Evolutionary conservation across 1,140 invertebrate species (phyloP).

Genomic region (Metopolophium dirhodum): DNA sequence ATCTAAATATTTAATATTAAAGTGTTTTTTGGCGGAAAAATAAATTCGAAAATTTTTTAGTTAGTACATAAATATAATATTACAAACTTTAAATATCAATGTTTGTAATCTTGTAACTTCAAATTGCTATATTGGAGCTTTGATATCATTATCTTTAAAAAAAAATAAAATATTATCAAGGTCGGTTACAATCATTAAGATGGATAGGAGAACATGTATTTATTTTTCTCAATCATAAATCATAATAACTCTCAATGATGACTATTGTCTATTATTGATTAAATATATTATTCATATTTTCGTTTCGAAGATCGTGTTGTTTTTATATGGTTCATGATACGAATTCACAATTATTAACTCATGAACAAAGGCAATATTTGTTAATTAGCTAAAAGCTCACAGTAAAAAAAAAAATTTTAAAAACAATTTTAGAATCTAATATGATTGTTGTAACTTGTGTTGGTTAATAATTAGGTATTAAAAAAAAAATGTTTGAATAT

Average conservation of each 20-base stretch:
- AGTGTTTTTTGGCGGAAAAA: neutral
- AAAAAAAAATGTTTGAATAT: neutral
- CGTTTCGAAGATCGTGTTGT: neutral
- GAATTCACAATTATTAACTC: neutral
- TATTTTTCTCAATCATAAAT: neutral
- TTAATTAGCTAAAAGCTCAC: neutral
- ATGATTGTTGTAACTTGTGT: neutral
- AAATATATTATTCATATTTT: neutral
- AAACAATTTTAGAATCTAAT: neutral
- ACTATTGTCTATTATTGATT: constrained; percentile 5
- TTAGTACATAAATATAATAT: neutral
- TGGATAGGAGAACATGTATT: neutral
- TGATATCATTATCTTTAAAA: neutral
- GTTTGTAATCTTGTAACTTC: neutral
- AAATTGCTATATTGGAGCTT: neutral
- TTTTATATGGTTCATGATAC: neutral
- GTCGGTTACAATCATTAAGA: neutral
- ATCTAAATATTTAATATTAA: neutral
- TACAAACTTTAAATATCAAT: neutral
- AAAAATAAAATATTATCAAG: neutral
- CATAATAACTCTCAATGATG: neutral
- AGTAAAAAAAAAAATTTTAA: neutral
- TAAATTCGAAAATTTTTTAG: neutral
- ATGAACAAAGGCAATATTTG: neutral
- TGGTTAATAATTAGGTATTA: neutral